phyloP scores from a whole-genome alignment of 2,888 invertebrate genomes.

The Buathra laborator region DNA sequence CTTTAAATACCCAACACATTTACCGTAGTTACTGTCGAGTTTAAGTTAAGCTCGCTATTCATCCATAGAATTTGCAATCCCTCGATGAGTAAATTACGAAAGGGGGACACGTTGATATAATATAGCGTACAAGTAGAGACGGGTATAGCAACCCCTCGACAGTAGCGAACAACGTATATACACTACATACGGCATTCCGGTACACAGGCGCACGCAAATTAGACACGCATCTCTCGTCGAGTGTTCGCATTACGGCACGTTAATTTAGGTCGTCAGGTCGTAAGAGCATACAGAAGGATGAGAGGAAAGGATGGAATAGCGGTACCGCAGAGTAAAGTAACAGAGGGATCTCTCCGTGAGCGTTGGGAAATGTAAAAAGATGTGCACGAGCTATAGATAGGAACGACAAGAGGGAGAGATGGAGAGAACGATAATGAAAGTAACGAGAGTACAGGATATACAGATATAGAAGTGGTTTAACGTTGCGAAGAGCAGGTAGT shows the following conservation, averaged over 20 bases:
- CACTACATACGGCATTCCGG: constrained; percentile 16
- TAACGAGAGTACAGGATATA: constrained; percentile 60
- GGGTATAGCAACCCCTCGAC: constrained; percentile 17
- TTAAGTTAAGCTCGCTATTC: constrained; percentile 22
- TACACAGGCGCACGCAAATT: constrained; percentile 45
- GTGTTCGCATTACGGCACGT: constrained; percentile 58
- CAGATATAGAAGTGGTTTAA: constrained; percentile 24
- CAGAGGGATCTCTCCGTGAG: constrained; percentile 20
- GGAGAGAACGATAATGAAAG: constrained; percentile 61
- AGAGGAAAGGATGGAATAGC: constrained; percentile 5
- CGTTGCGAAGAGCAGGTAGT: constrained; percentile 28
- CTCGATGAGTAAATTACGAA: constrained; percentile 45
- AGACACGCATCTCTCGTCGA: constrained; percentile 58
- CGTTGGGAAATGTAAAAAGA: constrained; percentile 39
- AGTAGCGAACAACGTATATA: background rate
- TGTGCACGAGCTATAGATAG: constrained; percentile 32
- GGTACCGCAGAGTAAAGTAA: constrained; percentile 11
- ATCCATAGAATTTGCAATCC: constrained; percentile 29
- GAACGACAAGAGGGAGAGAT: constrained; percentile 13
- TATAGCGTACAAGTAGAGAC: background rate
- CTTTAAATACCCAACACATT: background rate
- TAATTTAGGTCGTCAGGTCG: constrained; percentile 64
- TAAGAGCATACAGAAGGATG: constrained; percentile 41
- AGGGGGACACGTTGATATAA: background rate
- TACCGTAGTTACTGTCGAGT: background rate